Base-by-base conservation (phyloP, 2,888 invertebrate species). In the Mactromeris polynyma region DNA sequence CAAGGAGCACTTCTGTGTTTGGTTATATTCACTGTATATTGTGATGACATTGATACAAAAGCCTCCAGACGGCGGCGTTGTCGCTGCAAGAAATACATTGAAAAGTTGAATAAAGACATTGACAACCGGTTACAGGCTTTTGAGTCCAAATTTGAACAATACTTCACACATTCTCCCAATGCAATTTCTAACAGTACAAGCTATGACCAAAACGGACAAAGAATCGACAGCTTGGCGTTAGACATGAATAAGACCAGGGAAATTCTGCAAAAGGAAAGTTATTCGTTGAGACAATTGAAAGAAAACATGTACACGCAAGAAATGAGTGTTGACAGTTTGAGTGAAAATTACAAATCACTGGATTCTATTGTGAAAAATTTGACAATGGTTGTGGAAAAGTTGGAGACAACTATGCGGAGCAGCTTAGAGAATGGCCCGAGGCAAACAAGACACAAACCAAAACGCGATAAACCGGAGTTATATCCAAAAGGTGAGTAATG, bases 311-410 rank as follows among this genome's bases (percentile, higher is more conserved):
- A 87, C 33, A 84, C 91, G 40, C 93, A 93, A 51, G 91, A 92
- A 54, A 86, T 83, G 82, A 92, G 81, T 85, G 84, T 91, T 77
- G 93, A 93, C 11, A 88, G 83, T 78, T 79, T 93, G 79, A 93
- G 90, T 78, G 73, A 81, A n/a, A 92, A 90, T 78, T 94, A 93
- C 89, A 91, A 88, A 46, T 78, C 90, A 9, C 51, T 94, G 54
- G 93, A 94, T 33, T 58, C 85, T 38, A 90, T 94, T 64, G 92
- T 94, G n/a, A 86, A 88, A 69, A 94, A 93, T 86, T 77, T 94
- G 40, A 89, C 93, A 54, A 78, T 81, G 17, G 83, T 93, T 26
- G 90, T 94, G 36, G 93, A 92, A 19, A 88, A 89, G 64, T 83
- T 94, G 0, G 93, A 90, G 42, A 81, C 86, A 33, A 91, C 92